Evolutionary conservation across 1,140 invertebrate species (phyloP), one percentile per base, ranked within the genome.

Genomic region (Drosophila ambigua): DNA sequence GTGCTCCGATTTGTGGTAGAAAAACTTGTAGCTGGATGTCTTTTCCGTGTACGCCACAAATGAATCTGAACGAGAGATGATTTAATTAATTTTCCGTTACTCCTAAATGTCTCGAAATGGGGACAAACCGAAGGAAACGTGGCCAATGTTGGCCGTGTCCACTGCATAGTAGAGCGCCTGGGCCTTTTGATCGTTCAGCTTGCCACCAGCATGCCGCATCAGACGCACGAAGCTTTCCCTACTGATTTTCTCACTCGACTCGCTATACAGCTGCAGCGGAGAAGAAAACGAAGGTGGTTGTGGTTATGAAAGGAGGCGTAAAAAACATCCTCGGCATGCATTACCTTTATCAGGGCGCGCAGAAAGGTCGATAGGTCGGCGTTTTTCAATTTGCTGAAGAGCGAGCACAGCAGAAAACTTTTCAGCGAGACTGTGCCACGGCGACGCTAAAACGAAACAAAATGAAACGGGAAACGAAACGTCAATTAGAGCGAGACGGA

Each of bases 321-420:
- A 11, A 1, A 61, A 8, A 53, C 5, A 39, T 50, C 20, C 5
- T 8, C 6, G 2, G 4, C 6, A 39, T 48, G 16, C 64, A 79
- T 87, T 57, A 91, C 90, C 48, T 90, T 74, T 13, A 81, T 43
- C 5, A 91, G 61, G 7, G 79, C 63, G 2, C 78, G 79, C 26
- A 91, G 58, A 71, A 90, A 88, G 13, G 72, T 80, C 45, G 91
- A 55, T n/a, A 90, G 76, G n/a, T 90, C 69, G 16, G 58, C 57
- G 51, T 88, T 90, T 52, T 84, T 88, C 9, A 76, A 50, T 55
- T 91, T 91, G 50, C 85, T 89, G 53, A 91, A 92, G 39, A 83
- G 52, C 6, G 83, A 87, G 35, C 90, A 91, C 16, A 92, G 65
- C 31, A 92, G 52, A 61, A 88, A 91, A 59, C 83, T 91, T 46